Evolutionary conservation across 2,113 vertebrate species (phyloP).

Genomic region (Gallinago jamesoni): DNA sequence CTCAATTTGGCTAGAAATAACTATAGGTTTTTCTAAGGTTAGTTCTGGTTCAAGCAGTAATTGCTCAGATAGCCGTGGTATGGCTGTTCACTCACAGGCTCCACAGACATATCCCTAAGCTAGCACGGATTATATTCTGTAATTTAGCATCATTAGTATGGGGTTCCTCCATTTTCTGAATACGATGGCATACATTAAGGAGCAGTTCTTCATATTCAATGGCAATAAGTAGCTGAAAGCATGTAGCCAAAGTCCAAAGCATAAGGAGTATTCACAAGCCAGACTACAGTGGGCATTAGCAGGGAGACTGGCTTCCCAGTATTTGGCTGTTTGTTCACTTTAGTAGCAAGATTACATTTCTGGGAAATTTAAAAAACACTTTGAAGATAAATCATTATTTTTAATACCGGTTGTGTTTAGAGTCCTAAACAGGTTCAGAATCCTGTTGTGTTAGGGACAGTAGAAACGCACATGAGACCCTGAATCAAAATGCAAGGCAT

Average conservation of each 20-base stretch:
- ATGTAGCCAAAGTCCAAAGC: background rate
- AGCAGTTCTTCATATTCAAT: background rate
- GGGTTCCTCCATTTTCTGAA: background rate
- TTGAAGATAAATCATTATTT: background rate
- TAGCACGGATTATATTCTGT: background rate
- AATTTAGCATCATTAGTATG: background rate
- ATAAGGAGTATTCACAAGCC: background rate
- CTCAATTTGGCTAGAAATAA: conserved; percentile 34
- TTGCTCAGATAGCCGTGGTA: conserved; percentile 6
- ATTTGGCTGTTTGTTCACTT: background rate
- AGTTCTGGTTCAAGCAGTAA: conserved; percentile 54
- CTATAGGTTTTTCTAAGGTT: conserved; percentile 40
- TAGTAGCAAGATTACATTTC: background rate
- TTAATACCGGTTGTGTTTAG: background rate
- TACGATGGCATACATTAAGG: background rate
- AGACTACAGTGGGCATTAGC: background rate
- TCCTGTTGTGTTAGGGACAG: background rate
- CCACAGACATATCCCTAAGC: background rate
- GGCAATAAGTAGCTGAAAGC: background rate
- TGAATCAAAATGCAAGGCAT: background rate
- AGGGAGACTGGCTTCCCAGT: background rate
- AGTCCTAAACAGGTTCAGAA: background rate
- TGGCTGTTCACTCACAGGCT: background rate
- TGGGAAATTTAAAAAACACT: background rate
- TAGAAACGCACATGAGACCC: background rate